A percentile compares a stretch with the other conserved stretches of the same genome.
phyloP scores from a whole-genome alignment of 2,113 vertebrate genomes.

The Melanerpes formicivorus region DNA sequence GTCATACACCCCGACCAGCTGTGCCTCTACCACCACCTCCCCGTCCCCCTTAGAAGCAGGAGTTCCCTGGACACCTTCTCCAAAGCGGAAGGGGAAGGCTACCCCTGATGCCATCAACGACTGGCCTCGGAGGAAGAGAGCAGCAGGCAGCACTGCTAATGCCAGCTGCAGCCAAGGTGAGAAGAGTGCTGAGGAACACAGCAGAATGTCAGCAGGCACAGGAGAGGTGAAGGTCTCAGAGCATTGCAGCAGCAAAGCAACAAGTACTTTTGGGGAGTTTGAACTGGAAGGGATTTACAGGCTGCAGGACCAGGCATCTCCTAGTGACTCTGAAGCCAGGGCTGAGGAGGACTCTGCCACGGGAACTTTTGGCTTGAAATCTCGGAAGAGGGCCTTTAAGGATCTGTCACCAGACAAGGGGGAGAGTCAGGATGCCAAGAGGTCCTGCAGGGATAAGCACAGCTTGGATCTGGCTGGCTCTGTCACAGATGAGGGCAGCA shows the following conservation, averaged over 20 bases:
- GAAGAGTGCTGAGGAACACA: conserved; percentile 44
- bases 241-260: neutral
- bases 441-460: neutral
- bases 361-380: conserved; percentile 57
- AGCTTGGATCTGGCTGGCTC: conserved; percentile 21
- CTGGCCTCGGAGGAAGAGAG: conserved; percentile 92
- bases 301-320: conserved; percentile 82
- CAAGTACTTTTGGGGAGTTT: conserved; percentile 76
- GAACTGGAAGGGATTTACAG: conserved; percentile 87
- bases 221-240: neutral
- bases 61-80: conserved; percentile 85
- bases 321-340: conserved; percentile 51
- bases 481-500: neutral
- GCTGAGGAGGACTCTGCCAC: conserved; percentile 41
- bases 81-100: conserved; percentile 83
- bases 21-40: conserved; percentile 73
- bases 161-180: neutral
- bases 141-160: conserved; percentile 53
- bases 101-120: conserved; percentile 89
- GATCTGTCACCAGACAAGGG: conserved; percentile 28
- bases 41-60: conserved; percentile 70
- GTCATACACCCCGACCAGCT: conserved; percentile 88
- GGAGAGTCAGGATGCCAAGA: conserved; percentile 11
- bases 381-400: conserved; percentile 54
- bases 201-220: conserved; percentile 5